Percentiles rank a stretch among this genome's conserved stretches.
These are phyloP conservation scores for Chlorops oryzae DNA, from an alignment of 1,140 invertebrate species.

Conservation along the genomic window DNA sequence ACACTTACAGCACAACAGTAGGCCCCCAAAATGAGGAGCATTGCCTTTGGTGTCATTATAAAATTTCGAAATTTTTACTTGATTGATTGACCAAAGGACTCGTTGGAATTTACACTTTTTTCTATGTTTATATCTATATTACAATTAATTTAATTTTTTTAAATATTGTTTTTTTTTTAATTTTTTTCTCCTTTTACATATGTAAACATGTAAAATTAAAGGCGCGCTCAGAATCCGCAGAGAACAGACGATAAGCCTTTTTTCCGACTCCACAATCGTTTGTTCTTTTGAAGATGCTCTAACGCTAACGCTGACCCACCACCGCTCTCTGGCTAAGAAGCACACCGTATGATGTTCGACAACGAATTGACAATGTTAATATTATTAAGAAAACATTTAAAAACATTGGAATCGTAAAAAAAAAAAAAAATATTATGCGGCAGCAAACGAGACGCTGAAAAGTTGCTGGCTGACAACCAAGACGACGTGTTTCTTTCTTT, in stretches of 20 bases:
- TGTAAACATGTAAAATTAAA: background rate
- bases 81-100: background rate
- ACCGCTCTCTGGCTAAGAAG: constrained; percentile 22
- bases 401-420: constrained; percentile 37
- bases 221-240: background rate
- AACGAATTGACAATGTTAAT: constrained; percentile 45
- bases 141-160: background rate
- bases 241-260: background rate
- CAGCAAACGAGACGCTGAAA: background rate
- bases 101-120: background rate
- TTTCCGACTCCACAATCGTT: background rate
- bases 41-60: constrained; percentile 6
- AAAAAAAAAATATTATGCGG: background rate
- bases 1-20: constrained; percentile 33
- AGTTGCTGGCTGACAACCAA: too few relatives aligned
- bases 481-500: too few relatives aligned
- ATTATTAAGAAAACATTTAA: constrained; percentile 47
- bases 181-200: background rate
- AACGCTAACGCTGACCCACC: constrained; percentile 1
- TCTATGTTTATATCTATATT: background rate
- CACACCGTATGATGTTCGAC: constrained; percentile 44
- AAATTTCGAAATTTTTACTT: background rate
- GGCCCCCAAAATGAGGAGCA: too few relatives aligned
- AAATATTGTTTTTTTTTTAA: background rate
- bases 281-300: background rate